Conservation (phyloP, 2,113 vertebrate species). For the Hylia prasina region DNA sequence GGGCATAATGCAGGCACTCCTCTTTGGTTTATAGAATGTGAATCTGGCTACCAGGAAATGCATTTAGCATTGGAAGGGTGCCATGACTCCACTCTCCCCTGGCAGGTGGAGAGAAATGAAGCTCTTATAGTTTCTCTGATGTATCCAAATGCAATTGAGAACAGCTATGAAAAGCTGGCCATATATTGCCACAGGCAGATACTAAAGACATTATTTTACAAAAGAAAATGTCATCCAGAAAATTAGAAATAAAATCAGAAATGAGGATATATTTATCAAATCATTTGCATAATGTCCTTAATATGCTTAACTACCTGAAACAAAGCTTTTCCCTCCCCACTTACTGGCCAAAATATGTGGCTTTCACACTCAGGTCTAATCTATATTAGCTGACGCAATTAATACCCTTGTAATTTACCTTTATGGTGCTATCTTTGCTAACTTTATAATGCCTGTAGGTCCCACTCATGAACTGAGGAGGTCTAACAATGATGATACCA, state of each 20-base stretch:
- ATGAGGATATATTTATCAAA: not conserved
- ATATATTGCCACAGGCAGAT: not conserved
- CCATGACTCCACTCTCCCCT: not conserved
- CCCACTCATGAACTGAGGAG: not conserved
- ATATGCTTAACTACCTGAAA: not conserved
- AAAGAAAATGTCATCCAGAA: conserved; percentile 21
- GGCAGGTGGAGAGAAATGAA: not conserved
- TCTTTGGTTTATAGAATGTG: not conserved
- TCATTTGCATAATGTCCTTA: not conserved
- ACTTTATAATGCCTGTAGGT: not conserved
- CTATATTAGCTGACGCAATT: not conserved
- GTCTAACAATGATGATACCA: not conserved
- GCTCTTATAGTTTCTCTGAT: not conserved
- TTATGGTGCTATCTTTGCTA: not conserved
- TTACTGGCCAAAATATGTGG: not conserved
- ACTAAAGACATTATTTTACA: not conserved
- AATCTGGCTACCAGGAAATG: not conserved
- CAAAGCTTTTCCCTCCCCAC: not conserved
- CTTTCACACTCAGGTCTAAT: not conserved
- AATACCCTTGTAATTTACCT: not conserved
- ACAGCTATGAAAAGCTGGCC: not conserved
- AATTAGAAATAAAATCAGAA: conserved; percentile 18
- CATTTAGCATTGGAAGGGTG: conserved; percentile 27
- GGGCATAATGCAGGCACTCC: not conserved
- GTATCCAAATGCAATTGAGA: conserved; percentile 1